Evolutionary conservation across 2,113 vertebrate species (phyloP), one percentile per base, ranked within the genome.

Genomic region (Neofelis nebulosa): DNA sequence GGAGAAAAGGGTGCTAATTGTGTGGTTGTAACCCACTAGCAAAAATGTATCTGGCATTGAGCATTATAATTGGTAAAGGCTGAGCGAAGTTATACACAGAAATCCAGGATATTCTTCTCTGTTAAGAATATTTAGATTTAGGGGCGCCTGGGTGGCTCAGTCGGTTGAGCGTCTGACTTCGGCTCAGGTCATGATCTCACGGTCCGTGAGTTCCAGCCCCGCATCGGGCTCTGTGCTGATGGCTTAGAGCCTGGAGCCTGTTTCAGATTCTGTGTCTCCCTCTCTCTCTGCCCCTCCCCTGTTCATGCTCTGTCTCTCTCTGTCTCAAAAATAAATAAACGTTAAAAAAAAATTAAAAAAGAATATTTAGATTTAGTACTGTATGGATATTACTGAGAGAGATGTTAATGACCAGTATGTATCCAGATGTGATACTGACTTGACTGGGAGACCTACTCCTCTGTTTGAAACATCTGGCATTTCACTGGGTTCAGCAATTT

Each of bases 391-490:
- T 63, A 92, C 29, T 63, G 69, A 83, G 61, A 88, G 96, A 50
- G 45, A 12, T 76, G 93, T 90, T 92, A 63, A 78, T 85, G 73
- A 81, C 74, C 50, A 85, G 4, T 65, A n/a, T 66, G 11, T 7
- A 55, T 38, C 55, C 33, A 83, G 61, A 82, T 80, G 83, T 69
- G 79, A 48, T 36, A 48, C 2, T 89, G 69, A 25, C 82, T 91
- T 82, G 57, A 14, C 36, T 61, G 41, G 48, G 65, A 21, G 66
- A 9, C 3, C 10, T 25, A 78, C 38, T 31, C 74, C 78, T 92
- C 48, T 84, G 69, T 45, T 96, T 90, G 71, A 50, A 94, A 66
- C 79, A 96, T 83, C 68, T 92, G 91, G 48, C 41, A 93, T 97
- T 97, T 92, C 55, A 38, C 82, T 61, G 50, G 19, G 14, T 31